Evolutionary conservation across 2,797 vertebrate genomes (phyloP), one percentile per base, ranked within the genome.

Genomic region (Iguana delicatissima): DNA sequence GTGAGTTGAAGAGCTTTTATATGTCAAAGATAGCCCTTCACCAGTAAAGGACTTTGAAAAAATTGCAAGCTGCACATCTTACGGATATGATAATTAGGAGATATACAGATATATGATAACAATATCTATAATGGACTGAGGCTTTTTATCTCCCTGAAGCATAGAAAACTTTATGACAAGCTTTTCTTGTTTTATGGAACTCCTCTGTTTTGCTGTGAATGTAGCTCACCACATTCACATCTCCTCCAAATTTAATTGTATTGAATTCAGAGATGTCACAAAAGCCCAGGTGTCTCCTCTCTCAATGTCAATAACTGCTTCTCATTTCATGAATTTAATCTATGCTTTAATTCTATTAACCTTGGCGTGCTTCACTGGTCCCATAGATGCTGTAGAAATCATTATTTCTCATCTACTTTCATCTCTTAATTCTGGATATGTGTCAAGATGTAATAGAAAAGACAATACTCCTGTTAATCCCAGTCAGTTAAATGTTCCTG

Each of bases 271-370:
- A 91, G 55, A 26, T 88, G 83, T 84, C 18, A 72, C 67, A 87
- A 85, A 55, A 38, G 20, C 64, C 10, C 29, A 57, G 62, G 29
- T 35, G 32, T 84, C 10, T 57, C 52, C 62, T 91, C 79, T 87
- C 67, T 86, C 76, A 85, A 82, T 46, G 91, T 69, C 38, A 92
- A 22, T 83, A 93, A 77, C n/a, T 79, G 29, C 50, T 32, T 74
- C 67, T 69, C 42, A 83, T 46, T 79, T 26, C 9, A 80, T 90
- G 32, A 86, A 50, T 88, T 94, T 20, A 79, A 74, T 85, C 81
- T 6, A 67, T 69, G 32, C 42, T 89, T 52, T 90, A 87, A 90
- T 89, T 90, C 20, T 88, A 83, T 85, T 90, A 84, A 85, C 50
- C 59, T 89, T 55, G 73, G 26, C 18, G 13, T 32, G 13, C 80